Conservation (phyloP, 1,140 invertebrate genomes). For the Chymomyza costata region DNA sequence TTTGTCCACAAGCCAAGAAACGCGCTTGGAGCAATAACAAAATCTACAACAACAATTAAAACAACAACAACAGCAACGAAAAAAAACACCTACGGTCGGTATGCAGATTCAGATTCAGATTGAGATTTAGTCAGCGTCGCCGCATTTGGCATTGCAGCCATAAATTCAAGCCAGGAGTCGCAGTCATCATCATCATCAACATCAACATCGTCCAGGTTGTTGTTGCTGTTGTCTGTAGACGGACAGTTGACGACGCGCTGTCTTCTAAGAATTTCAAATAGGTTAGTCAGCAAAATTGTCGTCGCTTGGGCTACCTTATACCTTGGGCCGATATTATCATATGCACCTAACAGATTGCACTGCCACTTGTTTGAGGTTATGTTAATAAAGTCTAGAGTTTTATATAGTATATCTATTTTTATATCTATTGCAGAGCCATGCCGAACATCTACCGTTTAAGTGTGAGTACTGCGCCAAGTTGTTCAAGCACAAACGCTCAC, state of each 20-base stretch:
- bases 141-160: conserved; percentile 55
- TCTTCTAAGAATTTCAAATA: conserved; percentile 70
- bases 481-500: conserved; percentile 96
- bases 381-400: no score
- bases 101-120: conserved; percentile 56
- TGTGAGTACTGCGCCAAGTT: conserved; percentile 92
- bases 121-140: conserved; percentile 28
- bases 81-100: conserved; percentile 8
- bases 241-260: conserved; percentile 39
- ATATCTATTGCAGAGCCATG: conserved; percentile 83
- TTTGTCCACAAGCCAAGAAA: conserved; percentile 56
- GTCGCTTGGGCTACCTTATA: background rate
- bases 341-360: background rate
- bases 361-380: no score
- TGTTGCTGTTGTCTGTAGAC: no score
- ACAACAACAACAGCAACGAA: background rate
- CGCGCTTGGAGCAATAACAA: conserved; percentile 56
- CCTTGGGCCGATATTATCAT: background rate
- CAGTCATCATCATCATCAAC: no score
- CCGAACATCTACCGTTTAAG: conserved; percentile 91
- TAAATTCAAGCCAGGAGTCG: conserved; percentile 58
- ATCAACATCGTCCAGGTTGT: no score
- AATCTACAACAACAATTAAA: no score
- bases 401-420: no score
- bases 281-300: conserved; percentile 23